Percentiles rank a stretch among this genome's conserved stretches.
phyloP scores from a whole-genome alignment of 1,140 invertebrate species.

The Macrostomum lignano region DNA sequence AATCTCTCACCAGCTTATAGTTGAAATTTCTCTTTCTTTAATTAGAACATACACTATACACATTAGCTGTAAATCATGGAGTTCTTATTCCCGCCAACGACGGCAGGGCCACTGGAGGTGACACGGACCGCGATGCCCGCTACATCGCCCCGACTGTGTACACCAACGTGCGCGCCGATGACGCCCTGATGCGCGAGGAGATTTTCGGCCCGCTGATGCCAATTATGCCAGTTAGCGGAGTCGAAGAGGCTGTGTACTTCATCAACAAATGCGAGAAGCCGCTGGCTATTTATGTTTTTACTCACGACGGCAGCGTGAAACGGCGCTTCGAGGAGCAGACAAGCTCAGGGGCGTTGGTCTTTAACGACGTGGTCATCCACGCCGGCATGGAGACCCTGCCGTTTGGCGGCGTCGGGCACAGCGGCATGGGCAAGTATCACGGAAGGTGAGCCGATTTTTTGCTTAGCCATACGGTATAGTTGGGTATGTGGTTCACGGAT shows the following conservation, averaged over 20 bases:
- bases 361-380: slow-evolving; percentile 63
- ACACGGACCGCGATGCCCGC: slow-evolving; percentile 38
- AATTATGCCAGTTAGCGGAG: slow-evolving; percentile 46
- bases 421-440: slow-evolving; percentile 71
- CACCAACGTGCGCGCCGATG: slow-evolving; percentile 31
- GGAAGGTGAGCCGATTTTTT: too few relatives aligned
- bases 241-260: slow-evolving; percentile 46
- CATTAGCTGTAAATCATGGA: too few relatives aligned
- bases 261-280: slow-evolving; percentile 38
- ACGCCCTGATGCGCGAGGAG: slow-evolving; percentile 55
- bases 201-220: slow-evolving; percentile 81
- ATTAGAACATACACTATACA: too few relatives aligned
- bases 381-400: slow-evolving; percentile 22
- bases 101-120: slow-evolving; percentile 37
- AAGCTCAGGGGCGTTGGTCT: slow-evolving; percentile 47
- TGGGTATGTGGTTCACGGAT: too few relatives aligned
- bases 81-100: too few relatives aligned
- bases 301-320: slow-evolving; percentile 39
- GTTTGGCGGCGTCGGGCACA: slow-evolving; percentile 44
- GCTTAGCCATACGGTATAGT: too few relatives aligned
- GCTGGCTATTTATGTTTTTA: slow-evolving; percentile 59
- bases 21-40: too few relatives aligned
- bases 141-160: slow-evolving; percentile 59
- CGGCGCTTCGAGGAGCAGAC: slow-evolving; percentile 46
- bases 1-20: too few relatives aligned